Conservation (phyloP, 1,140 invertebrate species). For the Formica exsecta region DNA sequence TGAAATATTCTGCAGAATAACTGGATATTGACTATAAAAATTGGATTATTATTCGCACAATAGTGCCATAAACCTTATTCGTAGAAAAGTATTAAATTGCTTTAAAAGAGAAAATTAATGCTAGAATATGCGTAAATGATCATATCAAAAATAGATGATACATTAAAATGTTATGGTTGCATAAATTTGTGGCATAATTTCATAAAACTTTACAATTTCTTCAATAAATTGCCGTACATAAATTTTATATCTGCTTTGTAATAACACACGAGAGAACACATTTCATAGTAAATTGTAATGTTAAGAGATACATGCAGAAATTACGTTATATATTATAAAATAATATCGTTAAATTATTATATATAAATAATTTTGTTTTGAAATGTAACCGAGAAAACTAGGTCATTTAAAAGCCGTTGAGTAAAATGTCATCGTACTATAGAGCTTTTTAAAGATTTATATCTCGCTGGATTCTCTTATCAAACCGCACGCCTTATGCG, state of each 20-base stretch:
- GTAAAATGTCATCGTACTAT: background rate
- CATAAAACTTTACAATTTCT: background rate
- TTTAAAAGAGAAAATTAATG: background rate
- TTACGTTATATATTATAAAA: background rate
- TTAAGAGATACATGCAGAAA: background rate
- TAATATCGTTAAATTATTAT: background rate
- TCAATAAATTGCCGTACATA: background rate
- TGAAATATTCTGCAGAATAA: background rate
- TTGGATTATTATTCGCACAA: background rate
- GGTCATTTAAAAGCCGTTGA: background rate
- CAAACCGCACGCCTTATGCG: background rate
- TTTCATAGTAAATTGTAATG: background rate
- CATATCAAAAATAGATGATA: background rate
- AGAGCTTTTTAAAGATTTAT: background rate
- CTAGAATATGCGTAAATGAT: background rate
- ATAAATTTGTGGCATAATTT: background rate
- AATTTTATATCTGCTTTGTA: background rate
- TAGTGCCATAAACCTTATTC: background rate
- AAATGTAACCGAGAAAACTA: background rate
- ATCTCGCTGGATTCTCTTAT: conserved; percentile 12
- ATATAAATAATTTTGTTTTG: too few relatives aligned
- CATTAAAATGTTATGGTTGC: background rate
- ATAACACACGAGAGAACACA: background rate
- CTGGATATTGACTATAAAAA: conserved; percentile 16
- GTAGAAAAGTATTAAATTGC: background rate